phyloP scores from a whole-genome alignment of 2,113 vertebrate genomes.

The Cavia porcellus region DNA sequence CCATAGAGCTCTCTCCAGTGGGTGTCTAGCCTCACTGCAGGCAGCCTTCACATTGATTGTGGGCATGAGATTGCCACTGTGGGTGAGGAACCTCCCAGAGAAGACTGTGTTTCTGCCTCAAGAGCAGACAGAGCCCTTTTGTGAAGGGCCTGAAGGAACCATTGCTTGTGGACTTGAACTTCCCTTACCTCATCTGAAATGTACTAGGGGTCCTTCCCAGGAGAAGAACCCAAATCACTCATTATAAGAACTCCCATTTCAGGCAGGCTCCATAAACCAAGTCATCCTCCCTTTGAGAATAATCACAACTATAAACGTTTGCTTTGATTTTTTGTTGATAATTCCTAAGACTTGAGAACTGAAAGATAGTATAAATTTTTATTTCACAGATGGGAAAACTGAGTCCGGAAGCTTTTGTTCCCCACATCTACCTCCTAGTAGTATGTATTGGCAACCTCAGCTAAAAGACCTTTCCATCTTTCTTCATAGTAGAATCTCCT shows the following conservation, averaged over 20 bases:
- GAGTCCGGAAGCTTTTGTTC: not conserved
- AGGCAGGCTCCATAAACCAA: slow-evolving; percentile 14
- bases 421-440: not conserved
- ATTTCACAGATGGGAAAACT: slow-evolving; percentile 11
- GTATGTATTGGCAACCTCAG: not conserved
- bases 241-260: not conserved
- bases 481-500: not conserved
- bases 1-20: not conserved
- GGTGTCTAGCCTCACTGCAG: not conserved
- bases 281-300: not conserved
- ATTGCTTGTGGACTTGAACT: slow-evolving; percentile 37
- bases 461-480: not conserved
- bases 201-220: not conserved
- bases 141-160: not conserved
- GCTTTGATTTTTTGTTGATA: slow-evolving; percentile 45
- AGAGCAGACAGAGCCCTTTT: slow-evolving; percentile 28
- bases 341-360: not conserved
- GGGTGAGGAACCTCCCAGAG: not conserved
- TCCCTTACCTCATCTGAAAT: not conserved
- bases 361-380: not conserved
- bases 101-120: not conserved
- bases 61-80: not conserved
- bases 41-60: not conserved
- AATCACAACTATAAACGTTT: not conserved
- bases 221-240: not conserved